Base-by-base conservation (phyloP, 2,888 invertebrate species). In the Cybosia mesomella region DNA sequence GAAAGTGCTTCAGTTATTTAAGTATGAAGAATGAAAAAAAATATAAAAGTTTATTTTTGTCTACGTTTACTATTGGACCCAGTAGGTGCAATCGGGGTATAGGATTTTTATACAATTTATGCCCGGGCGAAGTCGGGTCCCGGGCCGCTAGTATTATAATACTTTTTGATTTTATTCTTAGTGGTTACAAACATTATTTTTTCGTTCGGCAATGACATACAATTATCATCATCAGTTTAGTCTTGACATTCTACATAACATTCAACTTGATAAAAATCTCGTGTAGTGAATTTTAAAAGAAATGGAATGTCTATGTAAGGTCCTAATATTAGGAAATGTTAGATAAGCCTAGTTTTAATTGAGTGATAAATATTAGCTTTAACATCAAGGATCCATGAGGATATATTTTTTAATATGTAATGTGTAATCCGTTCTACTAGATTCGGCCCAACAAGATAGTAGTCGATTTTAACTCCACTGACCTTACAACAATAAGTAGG, bases 401-500 rank as follows among this genome's bases (percentile, higher is more conserved):
- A 60, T 57, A 72, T 75, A 32, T 77, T 59, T n/a, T 65, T 63
- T 66, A 74, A 53, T 74, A 62, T 39, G 58, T 68, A 70, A 73
- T 77, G 72, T 70, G 81, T 74, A 82, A 81, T 72, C 77, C 62
- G 57, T 67, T 58, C 68, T 58, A 32, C 57, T 58, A 82, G 81
- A 76, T 67, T 74, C 67, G 70, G 73, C 80, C 68, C 73, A 58
- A 77, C 69, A 65, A 69, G 72, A 76, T 79, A 82, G 79, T 79
- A 71, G 49, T 73, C 68, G 81, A 82, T 80, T 79, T 80, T 80
- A 76, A 74, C 82, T 72, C 80, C 32, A 68, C 62, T 83, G 84
- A 83, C 83, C 83, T 84, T 83, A 74, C 72, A 74, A 70, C 74
- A 80, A 75, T 80, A 77, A 75, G 66, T 74, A 74, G 71, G 71